Base-by-base conservation (phyloP, 1,140 invertebrate species). In the Laupala kohalensis region DNA sequence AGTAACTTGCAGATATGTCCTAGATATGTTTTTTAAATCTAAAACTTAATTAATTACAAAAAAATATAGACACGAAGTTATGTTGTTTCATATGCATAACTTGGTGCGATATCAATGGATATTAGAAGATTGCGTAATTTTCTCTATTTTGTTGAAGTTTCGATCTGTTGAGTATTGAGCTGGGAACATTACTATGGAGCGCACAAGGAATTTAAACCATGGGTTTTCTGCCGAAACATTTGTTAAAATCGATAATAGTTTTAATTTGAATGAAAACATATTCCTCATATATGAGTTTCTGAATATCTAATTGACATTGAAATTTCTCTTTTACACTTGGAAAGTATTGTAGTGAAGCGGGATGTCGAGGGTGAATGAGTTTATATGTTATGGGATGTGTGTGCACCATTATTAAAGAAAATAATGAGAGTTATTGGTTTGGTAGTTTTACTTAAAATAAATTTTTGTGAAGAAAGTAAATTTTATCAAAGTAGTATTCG, bases 281-380 rank as follows among this genome's bases (percentile, higher is more conserved):
- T 26, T 65, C 28, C 24, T 65, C 24, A 71, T 26, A 25, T 24
- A 19, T 27, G 63, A n/a, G 53, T 25, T 65, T 64, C 26, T 65
- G n/a, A 27, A 25, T 64, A 19, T 26, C n/a, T 28, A 29, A 71
- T 53, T 71, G 64, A 28, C 64, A 63, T 13, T 71, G 64, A 30
- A 64, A 64, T n/a, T 65, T 71, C n/a, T 6, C 26, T 23, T n/a
- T 19, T 70, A 24, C 5, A 5, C 19, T 23, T 53, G 25, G 29
- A 62, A 63, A 27, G 64, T 29, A 23, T 71, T 71, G 53, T 27
- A 71, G 29, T 25, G 65, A 65, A 27, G 24, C n/a, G n/a, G n/a
- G n/a, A n/a, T n/a, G n/a, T n/a, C n/a, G n/a, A n/a, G n/a, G n/a
- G n/a, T n/a, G n/a, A n/a, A n/a, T n/a, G n/a, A n/a, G n/a, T 13